phyloP scores from a whole-genome alignment of 2,113 vertebrate species.

The Prinia subflava region DNA sequence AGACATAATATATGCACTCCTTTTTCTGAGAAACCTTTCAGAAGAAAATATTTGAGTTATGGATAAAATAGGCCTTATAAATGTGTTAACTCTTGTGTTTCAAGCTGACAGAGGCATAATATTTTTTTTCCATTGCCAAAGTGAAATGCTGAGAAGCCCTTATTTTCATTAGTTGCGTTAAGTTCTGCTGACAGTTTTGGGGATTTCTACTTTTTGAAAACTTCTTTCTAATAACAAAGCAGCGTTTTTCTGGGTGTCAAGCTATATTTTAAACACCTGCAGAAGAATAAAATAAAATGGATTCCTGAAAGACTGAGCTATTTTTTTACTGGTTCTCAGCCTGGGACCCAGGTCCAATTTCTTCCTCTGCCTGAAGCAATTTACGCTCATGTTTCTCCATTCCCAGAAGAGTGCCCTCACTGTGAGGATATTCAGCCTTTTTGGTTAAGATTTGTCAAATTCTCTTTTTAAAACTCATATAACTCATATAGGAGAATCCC shows the following conservation, averaged over 20 bases:
- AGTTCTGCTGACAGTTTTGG: background rate
- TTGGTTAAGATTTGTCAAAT: background rate
- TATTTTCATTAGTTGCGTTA: background rate
- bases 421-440: background rate
- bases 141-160: background rate
- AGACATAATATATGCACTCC: background rate
- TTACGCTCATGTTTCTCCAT: background rate
- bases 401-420: background rate
- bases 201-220: background rate
- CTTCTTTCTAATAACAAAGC: background rate
- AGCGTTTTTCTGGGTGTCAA: background rate
- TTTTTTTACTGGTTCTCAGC: background rate
- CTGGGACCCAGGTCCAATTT: background rate
- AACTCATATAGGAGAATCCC: background rate
- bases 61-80: background rate
- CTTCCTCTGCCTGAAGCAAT: background rate
- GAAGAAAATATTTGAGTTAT: background rate
- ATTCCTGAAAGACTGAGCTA: background rate
- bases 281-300: background rate
- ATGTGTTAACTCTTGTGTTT: background rate
- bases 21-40: background rate
- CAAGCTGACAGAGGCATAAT: background rate
- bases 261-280: background rate
- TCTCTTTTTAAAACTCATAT: background rate
- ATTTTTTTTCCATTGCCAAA: background rate